A percentile compares a stretch with the other conserved stretches of the same genome.
Evolutionary conservation across 2,797 vertebrate species (phyloP).

Genomic region (Ciconia nigra): DNA sequence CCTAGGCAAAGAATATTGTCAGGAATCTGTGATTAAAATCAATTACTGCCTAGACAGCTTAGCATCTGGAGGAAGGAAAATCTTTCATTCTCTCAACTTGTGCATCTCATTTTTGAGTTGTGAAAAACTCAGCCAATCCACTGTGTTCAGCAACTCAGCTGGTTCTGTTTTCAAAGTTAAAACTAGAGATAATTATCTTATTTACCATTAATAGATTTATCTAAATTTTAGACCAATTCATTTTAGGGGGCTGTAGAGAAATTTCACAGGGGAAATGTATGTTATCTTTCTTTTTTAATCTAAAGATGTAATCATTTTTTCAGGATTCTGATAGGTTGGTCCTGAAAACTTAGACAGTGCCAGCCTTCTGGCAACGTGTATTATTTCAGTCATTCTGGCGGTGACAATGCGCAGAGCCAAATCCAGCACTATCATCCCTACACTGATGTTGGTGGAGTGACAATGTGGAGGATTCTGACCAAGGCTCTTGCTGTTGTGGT

Average conservation of each 20-base stretch:
- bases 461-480: background rate
- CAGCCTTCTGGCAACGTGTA: background rate
- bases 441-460: background rate
- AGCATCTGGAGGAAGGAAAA: background rate
- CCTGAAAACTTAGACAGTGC: background rate
- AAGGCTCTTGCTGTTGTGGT: background rate
- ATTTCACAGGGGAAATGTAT: background rate
- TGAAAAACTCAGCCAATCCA: background rate
- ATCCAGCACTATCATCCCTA: background rate
- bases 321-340: background rate
- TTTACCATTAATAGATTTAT: background rate
- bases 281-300: background rate
- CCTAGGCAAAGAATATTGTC: background rate
- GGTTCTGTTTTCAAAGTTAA: background rate
- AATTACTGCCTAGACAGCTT: background rate
- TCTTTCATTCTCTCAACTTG: background rate
- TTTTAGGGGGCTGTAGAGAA: background rate
- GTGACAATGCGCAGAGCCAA: background rate
- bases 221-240: background rate
- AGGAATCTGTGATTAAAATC: conserved; percentile 3
- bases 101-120: background rate
- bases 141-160: background rate
- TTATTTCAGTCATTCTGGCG: background rate
- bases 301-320: background rate
- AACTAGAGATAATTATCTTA: background rate